Evolutionary conservation across 2,113 vertebrate genomes (phyloP).

Genomic region (Protomyctophum bolini): DNA sequence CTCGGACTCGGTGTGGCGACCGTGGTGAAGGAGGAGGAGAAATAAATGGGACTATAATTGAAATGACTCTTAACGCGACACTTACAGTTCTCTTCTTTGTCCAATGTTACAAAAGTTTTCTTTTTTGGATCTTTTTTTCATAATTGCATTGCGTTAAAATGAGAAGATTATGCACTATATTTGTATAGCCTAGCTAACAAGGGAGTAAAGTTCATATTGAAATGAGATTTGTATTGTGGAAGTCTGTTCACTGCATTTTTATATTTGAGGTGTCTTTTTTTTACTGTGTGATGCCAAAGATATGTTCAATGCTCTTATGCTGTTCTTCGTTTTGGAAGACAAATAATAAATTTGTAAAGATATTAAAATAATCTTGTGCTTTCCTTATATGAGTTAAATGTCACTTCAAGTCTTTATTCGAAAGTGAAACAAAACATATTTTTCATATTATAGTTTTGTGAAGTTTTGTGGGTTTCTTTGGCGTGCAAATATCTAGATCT

Average conservation of each 20-base stretch:
- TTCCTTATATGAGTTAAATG: conserved; percentile 1
- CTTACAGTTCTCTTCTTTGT: conserved; percentile 65
- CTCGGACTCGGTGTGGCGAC: conserved; percentile 95
- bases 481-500: no score
- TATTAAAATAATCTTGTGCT: conserved; percentile 33
- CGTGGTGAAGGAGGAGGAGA: conserved; percentile 85
- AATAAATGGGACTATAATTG: conserved; percentile 1
- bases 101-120: conserved; percentile 63
- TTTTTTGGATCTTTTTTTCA: conserved; percentile 76
- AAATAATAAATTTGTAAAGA: conserved; percentile 87
- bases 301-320: conserved; percentile 86
- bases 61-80: conserved; percentile 71
- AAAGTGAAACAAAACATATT: no score
- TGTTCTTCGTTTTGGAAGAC: conserved; percentile 92
- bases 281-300: conserved; percentile 93
- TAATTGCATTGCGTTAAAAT: conserved; percentile 77
- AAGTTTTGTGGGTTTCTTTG: no score
- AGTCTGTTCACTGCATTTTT: conserved; percentile 89
- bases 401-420: no score
- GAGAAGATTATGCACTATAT: conserved; percentile 89
- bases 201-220: conserved; percentile 96
- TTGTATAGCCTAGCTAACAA: conserved; percentile 89
- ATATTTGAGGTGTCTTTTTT: conserved; percentile 78
- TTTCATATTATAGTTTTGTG: no score
- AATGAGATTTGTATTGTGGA: conserved; percentile 94